These are phyloP conservation scores for Ophion ellenae DNA, from an alignment of 2,888 invertebrate species.

Conservation along the genomic window DNA sequence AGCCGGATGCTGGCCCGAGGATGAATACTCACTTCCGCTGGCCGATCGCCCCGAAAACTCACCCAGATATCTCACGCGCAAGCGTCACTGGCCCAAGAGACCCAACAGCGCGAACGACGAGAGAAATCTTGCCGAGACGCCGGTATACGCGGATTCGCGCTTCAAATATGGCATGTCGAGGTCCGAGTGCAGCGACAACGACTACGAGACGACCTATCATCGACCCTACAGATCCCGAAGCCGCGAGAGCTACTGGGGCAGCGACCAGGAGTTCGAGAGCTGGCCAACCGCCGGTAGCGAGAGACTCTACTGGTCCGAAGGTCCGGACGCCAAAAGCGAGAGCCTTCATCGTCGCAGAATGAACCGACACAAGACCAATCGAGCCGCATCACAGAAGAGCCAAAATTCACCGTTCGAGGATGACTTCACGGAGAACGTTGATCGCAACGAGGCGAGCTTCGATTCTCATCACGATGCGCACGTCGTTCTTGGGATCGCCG, in stretches of 20 bases:
- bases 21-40: constrained; percentile 76
- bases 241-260: constrained; percentile 82
- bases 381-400: constrained; percentile 77
- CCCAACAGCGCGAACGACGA: constrained; percentile 82
- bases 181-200: constrained; percentile 82
- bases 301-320: constrained; percentile 81
- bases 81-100: constrained; percentile 81
- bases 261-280: constrained; percentile 82
- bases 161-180: constrained; percentile 80
- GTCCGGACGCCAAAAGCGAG: constrained; percentile 78
- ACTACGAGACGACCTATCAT: constrained; percentile 78
- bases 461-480: constrained; percentile 74
- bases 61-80: constrained; percentile 78
- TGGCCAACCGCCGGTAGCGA: constrained; percentile 75
- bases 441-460: constrained; percentile 74
- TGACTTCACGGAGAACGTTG: constrained; percentile 85
- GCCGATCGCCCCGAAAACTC: constrained; percentile 79
- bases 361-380: constrained; percentile 77
- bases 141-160: constrained; percentile 77
- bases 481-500: constrained; percentile 73
- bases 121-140: constrained; percentile 74
- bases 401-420: constrained; percentile 87
- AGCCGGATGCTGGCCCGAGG: constrained; percentile 70
- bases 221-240: constrained; percentile 81
- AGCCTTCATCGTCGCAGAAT: constrained; percentile 80